Percentiles rank a stretch among this genome's conserved stretches.
phyloP scores from a whole-genome alignment of 2,797 vertebrate species.

The Prunella strophiata region DNA sequence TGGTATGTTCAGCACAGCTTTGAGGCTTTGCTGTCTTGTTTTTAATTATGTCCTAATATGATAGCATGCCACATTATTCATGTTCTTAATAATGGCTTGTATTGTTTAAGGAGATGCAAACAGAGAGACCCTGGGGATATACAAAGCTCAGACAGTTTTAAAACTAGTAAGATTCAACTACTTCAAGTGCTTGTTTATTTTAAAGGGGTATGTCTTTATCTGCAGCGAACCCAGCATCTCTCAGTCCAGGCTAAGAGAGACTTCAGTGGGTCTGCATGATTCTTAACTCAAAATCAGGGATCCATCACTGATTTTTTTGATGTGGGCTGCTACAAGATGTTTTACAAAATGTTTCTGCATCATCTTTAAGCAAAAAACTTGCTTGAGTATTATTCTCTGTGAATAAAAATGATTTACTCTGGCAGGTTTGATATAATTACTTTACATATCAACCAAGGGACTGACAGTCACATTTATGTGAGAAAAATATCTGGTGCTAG shows the following conservation, averaged over 20 bases:
- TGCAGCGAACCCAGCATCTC: background rate
- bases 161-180: background rate
- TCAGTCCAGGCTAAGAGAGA: background rate
- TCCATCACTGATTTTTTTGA: background rate
- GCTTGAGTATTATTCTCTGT: background rate
- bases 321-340: background rate
- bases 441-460: background rate
- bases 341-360: constrained; percentile 8
- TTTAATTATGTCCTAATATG: constrained; percentile 52
- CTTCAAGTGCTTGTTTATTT: background rate
- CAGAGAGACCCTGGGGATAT: constrained; percentile 20
- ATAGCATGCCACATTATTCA: constrained; percentile 12
- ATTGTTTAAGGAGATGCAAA: constrained; percentile 40
- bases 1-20: background rate
- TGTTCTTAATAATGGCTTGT: constrained; percentile 25
- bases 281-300: background rate
- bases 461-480: background rate
- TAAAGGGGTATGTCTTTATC: background rate
- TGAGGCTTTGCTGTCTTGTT: constrained; percentile 38
- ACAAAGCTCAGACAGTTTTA: constrained; percentile 21
- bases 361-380: background rate
- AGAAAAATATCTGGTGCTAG: background rate
- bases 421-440: background rate
- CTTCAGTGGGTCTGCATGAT: background rate
- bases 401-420: background rate